Percentiles rank a stretch among this genome's conserved stretches.
Evolutionary conservation across 2,797 vertebrate species (phyloP).

Genomic region (Mus caroli): DNA sequence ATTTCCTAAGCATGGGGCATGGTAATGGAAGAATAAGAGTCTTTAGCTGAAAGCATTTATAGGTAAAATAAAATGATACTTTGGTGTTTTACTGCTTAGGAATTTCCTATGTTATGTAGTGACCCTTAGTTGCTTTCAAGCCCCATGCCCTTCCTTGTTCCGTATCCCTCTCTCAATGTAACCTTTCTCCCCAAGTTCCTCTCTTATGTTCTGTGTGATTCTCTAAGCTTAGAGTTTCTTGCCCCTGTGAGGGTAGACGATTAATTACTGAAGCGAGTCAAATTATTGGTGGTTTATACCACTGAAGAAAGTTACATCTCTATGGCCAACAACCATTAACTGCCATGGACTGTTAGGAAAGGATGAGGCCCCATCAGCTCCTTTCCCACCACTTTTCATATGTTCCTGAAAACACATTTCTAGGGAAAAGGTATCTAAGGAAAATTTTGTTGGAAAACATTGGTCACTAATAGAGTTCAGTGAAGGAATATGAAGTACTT

Average conservation of each 20-base stretch:
- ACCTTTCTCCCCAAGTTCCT: not conserved
- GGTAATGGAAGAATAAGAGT: not conserved
- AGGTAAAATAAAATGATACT: constrained; percentile 28
- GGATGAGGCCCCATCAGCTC: no score
- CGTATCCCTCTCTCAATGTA: not conserved
- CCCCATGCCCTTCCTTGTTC: no score
- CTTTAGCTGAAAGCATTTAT: not conserved
- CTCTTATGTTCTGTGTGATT: not conserved
- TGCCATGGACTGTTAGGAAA: not conserved
- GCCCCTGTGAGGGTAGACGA: no score
- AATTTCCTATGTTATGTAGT: not conserved
- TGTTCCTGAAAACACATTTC: not conserved
- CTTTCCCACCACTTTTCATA: not conserved
- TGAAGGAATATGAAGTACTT: not conserved
- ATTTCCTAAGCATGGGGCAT: not conserved
- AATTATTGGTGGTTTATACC: not conserved
- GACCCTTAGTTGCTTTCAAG: not conserved
- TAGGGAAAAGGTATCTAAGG: not conserved
- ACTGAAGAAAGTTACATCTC: not conserved
- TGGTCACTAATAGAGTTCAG: not conserved
- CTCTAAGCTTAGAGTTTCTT: not conserved
- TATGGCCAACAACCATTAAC: not conserved
- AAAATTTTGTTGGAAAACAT: not conserved
- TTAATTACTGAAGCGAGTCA: not conserved
- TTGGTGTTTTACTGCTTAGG: not conserved